Base-by-base conservation (phyloP, 2,797 vertebrate species). In the Sitta carolinensis region DNA sequence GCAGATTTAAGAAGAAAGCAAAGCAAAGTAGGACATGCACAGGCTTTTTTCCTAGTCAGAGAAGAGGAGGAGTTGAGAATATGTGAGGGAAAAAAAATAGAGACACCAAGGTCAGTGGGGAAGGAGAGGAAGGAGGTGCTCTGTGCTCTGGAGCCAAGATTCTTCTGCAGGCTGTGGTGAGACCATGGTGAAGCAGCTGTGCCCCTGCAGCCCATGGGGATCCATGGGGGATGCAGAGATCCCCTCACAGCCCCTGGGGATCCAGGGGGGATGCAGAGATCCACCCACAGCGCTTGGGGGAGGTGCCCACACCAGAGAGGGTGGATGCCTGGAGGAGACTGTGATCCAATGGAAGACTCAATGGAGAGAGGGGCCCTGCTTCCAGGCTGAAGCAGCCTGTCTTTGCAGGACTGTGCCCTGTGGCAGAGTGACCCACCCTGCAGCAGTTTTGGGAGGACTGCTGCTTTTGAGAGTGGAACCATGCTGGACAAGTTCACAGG, bases 141-240 rank as follows among this genome's bases (percentile, higher is more conserved):
- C 22, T 34, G 20, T 29, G 22, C 0, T 0, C 34, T 0, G 1
- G 34, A 50, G 22, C 13, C 0, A 1, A 26, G 5, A 26, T 61
- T 50, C 16, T 17, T 16, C 29, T 40, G 22, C 22, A 26, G 72
- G 29, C 17, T 0, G 0, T 32, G 34, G 34, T 48, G 45, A 9
- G 42, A 20, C 10, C 22, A 5, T 10, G 22, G 34, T 38, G 34
- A 25, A 9, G 21, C 27, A 48, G 34, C 21, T 38, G 55, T 19
- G 27, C 7, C 70, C 25, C 26, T 47, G 26, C 43, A 38, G 52
- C 8, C 47, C 14, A 0, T 50, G 26, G 20, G 16, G 19, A 57
- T 57, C 52, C 42, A 36, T 1, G 3, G 27, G 47, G 27, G 16
- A 52, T 32, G 66, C 36, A 69, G 50, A 42, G 29, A 52, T 69